Conservation (phyloP, 2,113 vertebrate species). For the Dasyornis broadbenti region DNA sequence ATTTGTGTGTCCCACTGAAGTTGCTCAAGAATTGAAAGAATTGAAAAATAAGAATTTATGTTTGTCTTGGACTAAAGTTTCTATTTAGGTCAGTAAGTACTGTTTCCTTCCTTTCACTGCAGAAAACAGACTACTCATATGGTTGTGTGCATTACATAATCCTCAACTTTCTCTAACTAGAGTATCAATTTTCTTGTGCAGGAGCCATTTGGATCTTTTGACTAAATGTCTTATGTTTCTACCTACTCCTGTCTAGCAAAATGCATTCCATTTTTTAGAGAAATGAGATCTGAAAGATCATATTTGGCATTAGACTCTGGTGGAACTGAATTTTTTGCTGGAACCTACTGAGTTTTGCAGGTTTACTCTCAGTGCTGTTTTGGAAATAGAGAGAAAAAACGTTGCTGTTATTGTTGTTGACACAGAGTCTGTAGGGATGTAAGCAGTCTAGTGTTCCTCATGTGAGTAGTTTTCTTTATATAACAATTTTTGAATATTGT, state of each 20-base stretch:
- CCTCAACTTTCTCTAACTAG: background rate
- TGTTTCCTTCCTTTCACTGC: background rate
- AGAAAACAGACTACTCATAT: background rate
- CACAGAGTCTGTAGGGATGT: background rate
- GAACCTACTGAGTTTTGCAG: background rate
- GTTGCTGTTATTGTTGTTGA: conserved; percentile 18
- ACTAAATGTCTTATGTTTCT: conserved; percentile 10
- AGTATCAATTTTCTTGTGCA: conserved; percentile 18
- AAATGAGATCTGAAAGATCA: background rate
- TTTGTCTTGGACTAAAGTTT: background rate
- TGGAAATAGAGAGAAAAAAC: background rate
- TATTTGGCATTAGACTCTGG: background rate
- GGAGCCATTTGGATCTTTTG: background rate
- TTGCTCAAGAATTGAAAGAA: background rate
- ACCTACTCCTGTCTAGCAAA: conserved; percentile 2
- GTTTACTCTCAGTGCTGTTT: background rate
- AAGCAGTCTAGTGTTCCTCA: background rate
- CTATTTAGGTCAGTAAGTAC: background rate
- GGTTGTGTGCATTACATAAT: background rate
- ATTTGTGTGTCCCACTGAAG: background rate
- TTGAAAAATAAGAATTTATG: background rate
- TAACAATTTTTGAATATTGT: background rate
- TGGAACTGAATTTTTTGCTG: background rate
- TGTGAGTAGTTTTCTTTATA: background rate
- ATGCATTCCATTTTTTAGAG: background rate